Evolutionary conservation across 2,797 vertebrate species (phyloP), one percentile per base, ranked within the genome.

Genomic region (Brachymystax lenok): DNA sequence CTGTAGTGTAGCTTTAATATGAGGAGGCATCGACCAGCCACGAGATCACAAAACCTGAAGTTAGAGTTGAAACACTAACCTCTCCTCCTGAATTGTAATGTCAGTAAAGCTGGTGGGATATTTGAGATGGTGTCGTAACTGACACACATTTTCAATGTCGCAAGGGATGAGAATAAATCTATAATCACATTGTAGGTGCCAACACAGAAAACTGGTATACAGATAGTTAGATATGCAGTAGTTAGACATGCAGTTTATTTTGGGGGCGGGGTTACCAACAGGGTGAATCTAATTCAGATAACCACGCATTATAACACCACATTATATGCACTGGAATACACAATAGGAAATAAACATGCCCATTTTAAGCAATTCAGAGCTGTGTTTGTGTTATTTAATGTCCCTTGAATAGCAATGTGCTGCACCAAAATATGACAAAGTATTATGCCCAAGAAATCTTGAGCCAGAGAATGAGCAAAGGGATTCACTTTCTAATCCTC

Each of bases 401-500:
- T 88, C 64, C 80, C 78, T 82, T 79, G 76, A 88, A 90, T 84
- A 87, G 86, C 83, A 83, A 79, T 13, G 40, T 46, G 40, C 40
- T 46, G 40, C 40, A 46, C 76, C 87, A 77, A 78, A 74, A 12
- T 90, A 90, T 88, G 72, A 90, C 10, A 90, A 89, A 91, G 89
- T 91, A 85, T 88, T 91, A 91, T 91, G 84, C 85, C 81, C 78
- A 77, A 88, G 83, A 91, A 92, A 90, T 89, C 78, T 90, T 81
- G 78, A 40, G 71, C 71, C 88, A 90, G 86, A 92, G 92, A 92
- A 79, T 87, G 88, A 92, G 92, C 88, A 90, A 90, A 92, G 82
- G 90, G 92, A 94, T 92, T 92, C 89, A 73, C 81, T 86, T 88
- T 79, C 88, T 92, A 93, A 93, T 93, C 91, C 92, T 91, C 91